Conservation (phyloP, 2,113 vertebrate species). For the Anguilla japonica region DNA sequence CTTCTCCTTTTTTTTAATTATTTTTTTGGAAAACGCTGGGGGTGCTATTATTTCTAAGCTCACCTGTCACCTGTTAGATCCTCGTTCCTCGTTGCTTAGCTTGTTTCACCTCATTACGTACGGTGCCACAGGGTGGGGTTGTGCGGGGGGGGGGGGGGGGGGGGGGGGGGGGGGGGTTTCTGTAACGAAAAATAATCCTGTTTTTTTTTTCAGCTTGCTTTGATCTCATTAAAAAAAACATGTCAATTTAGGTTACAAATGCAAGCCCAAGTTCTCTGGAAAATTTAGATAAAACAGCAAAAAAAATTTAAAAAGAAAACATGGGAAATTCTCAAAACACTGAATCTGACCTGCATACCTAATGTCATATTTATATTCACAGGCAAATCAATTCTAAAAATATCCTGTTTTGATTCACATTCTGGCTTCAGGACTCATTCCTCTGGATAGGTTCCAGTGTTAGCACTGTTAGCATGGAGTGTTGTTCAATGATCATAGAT, state of each 20-base stretch:
- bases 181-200: not conserved
- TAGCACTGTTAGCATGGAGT: not conserved
- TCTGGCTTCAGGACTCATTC: not conserved
- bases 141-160: too few species aligned
- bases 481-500: not conserved
- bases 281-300: not conserved
- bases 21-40: not conserved
- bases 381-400: not conserved
- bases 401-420: not conserved
- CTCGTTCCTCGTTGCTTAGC: not conserved
- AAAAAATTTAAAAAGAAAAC: not conserved
- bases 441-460: not conserved
- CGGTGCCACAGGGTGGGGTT: not conserved
- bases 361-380: not conserved
- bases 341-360: not conserved
- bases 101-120: not conserved
- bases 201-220: not conserved
- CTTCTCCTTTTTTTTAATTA: not conserved
- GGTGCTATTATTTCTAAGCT: not conserved
- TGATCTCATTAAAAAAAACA: not conserved
- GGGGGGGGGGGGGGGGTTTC: not conserved
- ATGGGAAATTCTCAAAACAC: not conserved
- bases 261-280: not conserved
- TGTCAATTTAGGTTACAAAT: not conserved
- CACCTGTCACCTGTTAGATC: not conserved